A percentile compares a stretch with the other conserved stretches of the same genome.
Evolutionary conservation across 2,113 vertebrate species (phyloP).

Genomic region (Acrocephalus arundinaceus): DNA sequence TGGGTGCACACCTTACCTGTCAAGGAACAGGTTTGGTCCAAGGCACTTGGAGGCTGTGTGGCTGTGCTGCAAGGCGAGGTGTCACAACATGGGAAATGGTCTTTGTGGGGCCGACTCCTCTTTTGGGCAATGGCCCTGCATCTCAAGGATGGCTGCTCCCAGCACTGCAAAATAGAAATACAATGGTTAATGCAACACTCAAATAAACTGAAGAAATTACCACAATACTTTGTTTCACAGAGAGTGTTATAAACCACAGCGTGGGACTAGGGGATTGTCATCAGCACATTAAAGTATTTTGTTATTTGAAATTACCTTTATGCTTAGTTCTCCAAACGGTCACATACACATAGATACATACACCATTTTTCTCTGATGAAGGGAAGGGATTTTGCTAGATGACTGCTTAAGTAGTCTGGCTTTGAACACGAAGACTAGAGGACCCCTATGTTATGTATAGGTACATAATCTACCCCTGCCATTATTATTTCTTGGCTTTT

Average conservation of each 20-base stretch:
- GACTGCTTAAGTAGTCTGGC: not conserved
- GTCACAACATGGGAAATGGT: not conserved
- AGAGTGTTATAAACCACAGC: not conserved
- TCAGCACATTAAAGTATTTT: not conserved
- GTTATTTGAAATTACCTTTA: not conserved
- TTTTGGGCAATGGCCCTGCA: too few species aligned
- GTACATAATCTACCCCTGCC: not conserved
- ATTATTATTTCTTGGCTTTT: not conserved
- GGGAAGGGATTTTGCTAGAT: not conserved
- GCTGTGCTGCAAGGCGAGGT: not conserved
- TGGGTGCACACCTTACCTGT: not conserved
- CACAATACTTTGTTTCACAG: not conserved
- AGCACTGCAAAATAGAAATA: not conserved
- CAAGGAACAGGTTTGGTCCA: not conserved
- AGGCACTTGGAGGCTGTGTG: accelerated
- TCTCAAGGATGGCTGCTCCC: not conserved
- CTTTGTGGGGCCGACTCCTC: accelerated
- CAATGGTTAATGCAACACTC: accelerated
- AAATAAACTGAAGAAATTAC: not conserved
- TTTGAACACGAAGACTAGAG: not conserved
- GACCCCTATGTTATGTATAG: not conserved
- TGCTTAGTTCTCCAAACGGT: not conserved
- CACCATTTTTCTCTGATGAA: not conserved
- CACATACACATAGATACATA: not conserved
- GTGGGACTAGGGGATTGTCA: not conserved